phyloP scores from a whole-genome alignment of 2,888 invertebrate species.

The Rapana venosa region DNA sequence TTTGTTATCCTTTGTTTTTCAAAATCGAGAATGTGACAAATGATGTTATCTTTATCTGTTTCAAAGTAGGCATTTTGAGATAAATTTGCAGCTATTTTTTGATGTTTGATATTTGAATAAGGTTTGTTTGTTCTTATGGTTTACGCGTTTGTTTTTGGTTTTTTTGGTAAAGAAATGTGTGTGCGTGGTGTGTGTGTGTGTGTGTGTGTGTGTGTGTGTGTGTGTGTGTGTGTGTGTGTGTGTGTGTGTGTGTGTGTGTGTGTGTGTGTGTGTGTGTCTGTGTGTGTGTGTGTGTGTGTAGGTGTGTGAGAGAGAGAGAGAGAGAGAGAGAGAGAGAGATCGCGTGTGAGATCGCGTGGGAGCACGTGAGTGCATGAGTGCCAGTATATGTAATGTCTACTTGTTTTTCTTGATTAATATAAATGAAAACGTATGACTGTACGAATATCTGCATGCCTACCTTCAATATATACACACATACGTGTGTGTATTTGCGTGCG shows the following conservation, averaged over 20 bases:
- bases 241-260: background rate
- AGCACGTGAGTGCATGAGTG: background rate
- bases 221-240: background rate
- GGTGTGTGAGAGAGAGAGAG: too few relatives aligned
- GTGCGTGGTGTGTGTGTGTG: background rate
- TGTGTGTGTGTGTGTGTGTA: too few relatives aligned
- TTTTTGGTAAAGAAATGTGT: background rate
- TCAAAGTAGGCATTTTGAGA: background rate
- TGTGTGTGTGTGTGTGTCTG: background rate
- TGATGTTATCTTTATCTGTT: background rate
- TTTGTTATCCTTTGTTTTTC: too few relatives aligned
- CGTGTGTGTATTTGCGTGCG: background rate
- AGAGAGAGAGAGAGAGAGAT: too few relatives aligned
- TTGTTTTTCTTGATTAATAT: too few relatives aligned
- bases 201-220: constrained; percentile 2
- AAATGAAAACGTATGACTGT: too few relatives aligned
- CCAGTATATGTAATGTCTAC: too few relatives aligned
- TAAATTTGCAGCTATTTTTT: background rate
- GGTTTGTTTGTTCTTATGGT: background rate
- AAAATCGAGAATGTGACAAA: background rate
- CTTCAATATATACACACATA: too few relatives aligned
- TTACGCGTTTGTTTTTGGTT: background rate
- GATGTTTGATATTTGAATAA: background rate
- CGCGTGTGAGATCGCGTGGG: too few relatives aligned
- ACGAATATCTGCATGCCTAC: too few relatives aligned